phyloP scores from a whole-genome alignment of 2,888 invertebrate genomes.

The Oxyscelio sp. region DNA sequence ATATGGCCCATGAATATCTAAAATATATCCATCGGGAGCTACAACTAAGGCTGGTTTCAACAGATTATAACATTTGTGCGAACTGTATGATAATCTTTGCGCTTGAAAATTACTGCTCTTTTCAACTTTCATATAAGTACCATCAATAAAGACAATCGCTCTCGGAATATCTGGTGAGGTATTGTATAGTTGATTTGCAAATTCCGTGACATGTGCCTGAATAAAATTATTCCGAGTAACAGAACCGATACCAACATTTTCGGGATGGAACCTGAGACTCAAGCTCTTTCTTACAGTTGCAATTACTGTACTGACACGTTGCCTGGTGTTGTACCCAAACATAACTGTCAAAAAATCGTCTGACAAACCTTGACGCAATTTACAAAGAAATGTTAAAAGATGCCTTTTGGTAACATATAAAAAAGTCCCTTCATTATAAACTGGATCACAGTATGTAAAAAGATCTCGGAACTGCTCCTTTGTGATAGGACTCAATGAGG shows the following conservation, averaged over 20 bases:
- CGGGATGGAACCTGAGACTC: too few relatives aligned
- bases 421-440: background rate
- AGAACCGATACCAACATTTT: background rate
- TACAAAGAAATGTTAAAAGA: too few relatives aligned
- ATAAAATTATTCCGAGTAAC: too few relatives aligned
- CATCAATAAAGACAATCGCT: too few relatives aligned
- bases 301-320: slow-evolving; percentile 14
- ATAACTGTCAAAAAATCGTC: too few relatives aligned
- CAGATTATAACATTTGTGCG: slow-evolving; percentile 40
- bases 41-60: slow-evolving; percentile 37
- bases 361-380: slow-evolving; percentile 11
- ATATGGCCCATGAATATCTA: too few relatives aligned
- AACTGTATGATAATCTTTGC: slow-evolving; percentile 24
- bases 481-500: too few relatives aligned
- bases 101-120: slow-evolving; percentile 28
- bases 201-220: slow-evolving; percentile 7
- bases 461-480: background rate
- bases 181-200: slow-evolving; percentile 14
- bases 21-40: too few relatives aligned
- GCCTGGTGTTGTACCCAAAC: too few relatives aligned
- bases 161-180: too few relatives aligned
- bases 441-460: slow-evolving; percentile 5
- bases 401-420: too few relatives aligned
- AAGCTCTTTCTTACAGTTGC: slow-evolving; percentile 26
- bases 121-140: too few relatives aligned